Conservation (phyloP, 2,888 invertebrate genomes). For the Operophtera brumata region DNA sequence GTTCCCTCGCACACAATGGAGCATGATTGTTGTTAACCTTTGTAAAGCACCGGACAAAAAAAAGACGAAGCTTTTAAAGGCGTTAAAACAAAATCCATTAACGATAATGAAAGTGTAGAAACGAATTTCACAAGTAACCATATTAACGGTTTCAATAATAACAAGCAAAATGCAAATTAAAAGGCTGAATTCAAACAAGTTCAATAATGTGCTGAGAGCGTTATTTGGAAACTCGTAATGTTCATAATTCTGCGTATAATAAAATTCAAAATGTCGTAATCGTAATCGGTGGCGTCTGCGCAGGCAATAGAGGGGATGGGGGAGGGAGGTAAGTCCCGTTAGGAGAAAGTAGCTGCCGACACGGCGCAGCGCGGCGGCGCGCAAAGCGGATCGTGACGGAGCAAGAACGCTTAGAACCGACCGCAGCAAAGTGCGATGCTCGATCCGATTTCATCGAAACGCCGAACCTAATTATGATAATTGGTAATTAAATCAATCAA, state of each 20-base stretch:
- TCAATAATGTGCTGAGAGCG: conserved; percentile 41
- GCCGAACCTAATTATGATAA: conserved; percentile 43
- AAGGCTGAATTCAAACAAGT: conserved; percentile 36
- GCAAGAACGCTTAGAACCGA: conserved; percentile 42
- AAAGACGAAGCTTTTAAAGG: conserved; percentile 5
- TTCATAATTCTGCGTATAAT: conserved; percentile 62
- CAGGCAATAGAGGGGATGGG: conserved; percentile 39
- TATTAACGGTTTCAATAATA: conserved; percentile 13
- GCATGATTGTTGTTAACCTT: conserved; percentile 28
- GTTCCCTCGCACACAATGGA: conserved; percentile 25
- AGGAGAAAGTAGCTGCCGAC: conserved; percentile 79
- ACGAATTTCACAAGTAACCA: conserved; percentile 9
- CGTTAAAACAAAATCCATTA: conserved; percentile 14
- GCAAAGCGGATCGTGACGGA: conserved; percentile 62
- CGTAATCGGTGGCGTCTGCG: conserved; percentile 53
- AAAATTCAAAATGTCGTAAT: conserved; percentile 70
- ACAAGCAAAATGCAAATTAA: conserved; percentile 14
- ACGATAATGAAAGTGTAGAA: conserved; percentile 14
- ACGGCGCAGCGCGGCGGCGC: no score
- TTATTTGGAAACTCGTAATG: conserved; percentile 57
- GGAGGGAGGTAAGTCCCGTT: conserved; percentile 66
- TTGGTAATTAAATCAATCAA: conserved; percentile 41
- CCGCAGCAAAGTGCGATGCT: conserved; percentile 55
- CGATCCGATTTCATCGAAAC: conserved; percentile 60
- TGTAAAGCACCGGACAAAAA: conserved; percentile 23